Percentiles rank a stretch among this genome's conserved stretches.
These are phyloP conservation scores for Falcaria lacertinaria DNA, from an alignment of 2,888 invertebrate genomes.

Conservation along the genomic window DNA sequence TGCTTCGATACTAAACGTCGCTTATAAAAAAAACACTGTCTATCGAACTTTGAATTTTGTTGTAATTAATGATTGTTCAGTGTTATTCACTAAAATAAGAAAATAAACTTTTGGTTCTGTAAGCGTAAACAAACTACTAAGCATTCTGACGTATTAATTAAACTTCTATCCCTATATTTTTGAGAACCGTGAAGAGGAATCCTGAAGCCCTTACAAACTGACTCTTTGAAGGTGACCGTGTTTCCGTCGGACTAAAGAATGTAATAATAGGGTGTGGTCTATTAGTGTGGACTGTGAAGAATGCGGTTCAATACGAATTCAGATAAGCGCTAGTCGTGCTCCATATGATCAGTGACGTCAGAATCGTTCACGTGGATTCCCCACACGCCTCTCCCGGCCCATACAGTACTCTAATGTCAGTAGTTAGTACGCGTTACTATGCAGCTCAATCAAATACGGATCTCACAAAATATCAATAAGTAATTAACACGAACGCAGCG, in stretches of 20 bases:
- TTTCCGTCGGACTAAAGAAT: no score
- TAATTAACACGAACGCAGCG: no score
- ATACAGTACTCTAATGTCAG: no score
- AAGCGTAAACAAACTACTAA: no score
- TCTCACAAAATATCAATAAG: no score
- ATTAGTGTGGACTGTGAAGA: constrained; percentile 26
- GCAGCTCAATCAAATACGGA: no score
- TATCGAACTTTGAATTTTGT: not conserved
- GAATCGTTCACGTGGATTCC: constrained; percentile 3
- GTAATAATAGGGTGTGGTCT: not conserved
- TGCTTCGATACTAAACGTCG: constrained; percentile 20
- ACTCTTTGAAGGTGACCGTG: no score
- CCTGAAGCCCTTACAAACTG: no score
- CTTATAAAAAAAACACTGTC: constrained; percentile 25
- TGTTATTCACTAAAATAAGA: not conserved
- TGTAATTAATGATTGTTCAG: not conserved
- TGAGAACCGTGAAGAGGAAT: no score
- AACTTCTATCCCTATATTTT: no score
- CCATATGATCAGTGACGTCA: constrained; percentile 48
- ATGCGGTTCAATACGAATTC: constrained; percentile 53
- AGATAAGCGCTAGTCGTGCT: constrained; percentile 45
- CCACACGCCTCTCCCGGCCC: not conserved
- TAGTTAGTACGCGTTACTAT: no score
- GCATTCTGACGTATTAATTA: no score
- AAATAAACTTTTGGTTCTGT: not conserved